Conservation (phyloP, 2,888 invertebrate species). For the Bursaphelenchus okinawaensis region DNA sequence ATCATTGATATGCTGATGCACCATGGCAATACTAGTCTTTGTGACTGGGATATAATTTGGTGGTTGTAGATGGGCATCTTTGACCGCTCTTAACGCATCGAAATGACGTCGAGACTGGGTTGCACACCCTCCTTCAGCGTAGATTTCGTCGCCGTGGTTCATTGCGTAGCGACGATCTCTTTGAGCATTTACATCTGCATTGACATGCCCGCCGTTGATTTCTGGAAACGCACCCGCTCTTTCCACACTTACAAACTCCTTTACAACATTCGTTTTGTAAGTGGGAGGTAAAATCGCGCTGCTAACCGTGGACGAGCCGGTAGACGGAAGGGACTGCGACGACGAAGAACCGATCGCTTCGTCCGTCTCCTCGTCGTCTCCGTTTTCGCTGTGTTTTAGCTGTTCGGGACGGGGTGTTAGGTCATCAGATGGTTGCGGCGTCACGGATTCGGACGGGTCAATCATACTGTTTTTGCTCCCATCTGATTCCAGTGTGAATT, state of each 20-base stretch:
- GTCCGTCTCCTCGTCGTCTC: neutral
- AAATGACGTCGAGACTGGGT: neutral
- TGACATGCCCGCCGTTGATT: neutral
- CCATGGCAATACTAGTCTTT: neutral
- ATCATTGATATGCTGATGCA: conserved; percentile 2
- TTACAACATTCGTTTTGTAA: no score
- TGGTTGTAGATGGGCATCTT: neutral
- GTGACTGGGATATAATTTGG: neutral
- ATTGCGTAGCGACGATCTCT: conserved; percentile 15
- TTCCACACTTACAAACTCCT: no score
- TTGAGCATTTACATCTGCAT: neutral
- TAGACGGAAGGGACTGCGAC: neutral
- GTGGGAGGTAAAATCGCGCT: no score
- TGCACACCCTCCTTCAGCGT: neutral
- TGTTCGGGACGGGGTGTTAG: neutral
- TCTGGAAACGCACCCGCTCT: no score
- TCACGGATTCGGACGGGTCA: neutral
- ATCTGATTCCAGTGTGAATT: no score
- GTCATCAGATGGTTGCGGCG: neutral
- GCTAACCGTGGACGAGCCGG: neutral
- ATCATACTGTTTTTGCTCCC: no score
- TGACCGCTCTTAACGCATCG: neutral
- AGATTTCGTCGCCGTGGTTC: neutral
- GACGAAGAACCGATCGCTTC: neutral
- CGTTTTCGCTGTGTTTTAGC: neutral